Evolutionary conservation across 1,140 invertebrate genomes (phyloP).

Genomic region (Olivierus martensii): DNA sequence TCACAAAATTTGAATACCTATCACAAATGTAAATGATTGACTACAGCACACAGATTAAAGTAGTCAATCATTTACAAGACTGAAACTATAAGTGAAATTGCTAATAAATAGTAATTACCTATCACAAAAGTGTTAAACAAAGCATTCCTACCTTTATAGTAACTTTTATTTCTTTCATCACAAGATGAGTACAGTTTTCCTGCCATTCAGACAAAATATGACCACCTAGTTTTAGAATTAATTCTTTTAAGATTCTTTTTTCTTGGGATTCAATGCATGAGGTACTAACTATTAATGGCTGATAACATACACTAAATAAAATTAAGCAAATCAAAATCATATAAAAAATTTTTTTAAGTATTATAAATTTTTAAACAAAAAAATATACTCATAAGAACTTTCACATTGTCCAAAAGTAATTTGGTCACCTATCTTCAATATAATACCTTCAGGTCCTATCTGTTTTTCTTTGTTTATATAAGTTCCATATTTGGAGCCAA

Average conservation of each 20-base stretch:
- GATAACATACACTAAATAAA: slow-evolving; percentile 24
- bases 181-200: slow-evolving; percentile 41
- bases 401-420: slow-evolving; percentile 32
- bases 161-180: slow-evolving; percentile 47
- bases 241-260: slow-evolving; percentile 24
- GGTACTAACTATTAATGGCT: slow-evolving; percentile 25
- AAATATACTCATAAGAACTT: slow-evolving; percentile 28
- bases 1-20: too few relatives aligned
- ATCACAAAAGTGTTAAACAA: too few relatives aligned
- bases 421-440: slow-evolving; percentile 26
- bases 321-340: background rate
- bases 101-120: too few relatives aligned
- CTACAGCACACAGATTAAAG: too few relatives aligned
- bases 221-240: slow-evolving; percentile 26
- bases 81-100: too few relatives aligned
- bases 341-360: background rate
- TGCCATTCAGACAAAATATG: slow-evolving; percentile 32
- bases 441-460: slow-evolving; percentile 18
- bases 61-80: too few relatives aligned
- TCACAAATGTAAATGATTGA: too few relatives aligned
- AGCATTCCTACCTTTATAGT: slow-evolving; percentile 45
- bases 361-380: slow-evolving; percentile 4
- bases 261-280: slow-evolving; percentile 4
- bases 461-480: slow-evolving; percentile 24
- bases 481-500: slow-evolving; percentile 33